A percentile compares a stretch with the other conserved stretches of the same genome.
phyloP scores from a whole-genome alignment of 2,888 invertebrate species.

The Hirtodrosophila confusa region DNA sequence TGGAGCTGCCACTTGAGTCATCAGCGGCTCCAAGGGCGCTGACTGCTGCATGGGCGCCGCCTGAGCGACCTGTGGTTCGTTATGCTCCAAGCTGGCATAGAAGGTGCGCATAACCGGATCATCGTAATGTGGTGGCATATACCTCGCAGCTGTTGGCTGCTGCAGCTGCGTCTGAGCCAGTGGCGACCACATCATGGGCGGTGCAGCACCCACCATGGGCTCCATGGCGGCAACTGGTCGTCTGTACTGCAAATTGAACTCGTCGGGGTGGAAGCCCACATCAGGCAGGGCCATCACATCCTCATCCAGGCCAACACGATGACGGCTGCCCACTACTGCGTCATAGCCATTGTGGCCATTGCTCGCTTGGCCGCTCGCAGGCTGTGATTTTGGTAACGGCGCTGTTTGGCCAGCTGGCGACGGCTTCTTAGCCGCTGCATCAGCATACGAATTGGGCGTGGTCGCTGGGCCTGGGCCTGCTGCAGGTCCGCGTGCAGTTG shows the following conservation, averaged over 20 bases:
- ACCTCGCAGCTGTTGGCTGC: conserved; percentile 15
- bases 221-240: conserved; percentile 6
- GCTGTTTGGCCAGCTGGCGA: conserved; percentile 21
- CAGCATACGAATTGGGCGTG: conserved; percentile 64
- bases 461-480: conserved; percentile 58
- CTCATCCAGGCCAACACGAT: conserved; percentile 35
- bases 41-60: conserved; percentile 8
- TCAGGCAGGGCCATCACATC: conserved; percentile 54
- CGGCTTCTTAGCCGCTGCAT: conserved; percentile 54
- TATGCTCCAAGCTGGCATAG: conserved; percentile 53
- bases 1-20: conserved; percentile 3
- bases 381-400: conserved; percentile 9
- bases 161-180: conserved; percentile 21
- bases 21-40: conserved; percentile 13
- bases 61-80: conserved; percentile 26
- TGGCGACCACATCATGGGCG: conserved; percentile 41
- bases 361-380: conserved; percentile 10
- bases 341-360: conserved; percentile 13
- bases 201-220: conserved; percentile 22
- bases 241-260: conserved; percentile 43
- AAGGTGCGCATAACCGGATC: conserved; percentile 77
- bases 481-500: conserved; percentile 50
- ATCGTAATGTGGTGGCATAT: conserved; percentile 36
- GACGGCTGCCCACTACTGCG: conserved; percentile 16
- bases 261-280: conserved; percentile 48